Evolutionary conservation across 2,888 invertebrate species (phyloP), one percentile per base, ranked within the genome.

Genomic region (Belgica antarctica): DNA sequence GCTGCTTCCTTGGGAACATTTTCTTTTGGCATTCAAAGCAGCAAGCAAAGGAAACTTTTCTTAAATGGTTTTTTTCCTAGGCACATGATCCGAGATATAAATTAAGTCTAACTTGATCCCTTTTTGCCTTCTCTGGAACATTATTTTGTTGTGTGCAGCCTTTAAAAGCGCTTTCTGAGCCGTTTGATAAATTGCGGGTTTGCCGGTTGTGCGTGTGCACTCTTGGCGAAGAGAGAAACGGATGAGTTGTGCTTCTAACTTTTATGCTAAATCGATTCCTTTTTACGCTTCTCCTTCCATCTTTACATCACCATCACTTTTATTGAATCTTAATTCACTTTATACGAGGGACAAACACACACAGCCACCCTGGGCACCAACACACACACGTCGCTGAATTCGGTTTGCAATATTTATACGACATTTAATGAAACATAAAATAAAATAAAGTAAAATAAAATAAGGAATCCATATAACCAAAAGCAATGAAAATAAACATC

Each of bases 401-500:
- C 15, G n/a, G 3, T 31, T 10, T 41, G 12, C 41, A 41, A 7
- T 41, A 41, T 41, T 41, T 41, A 41, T 41, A 15, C 12, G 41
- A 41, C 15, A 41, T 41, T 41, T 41, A 41, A 41, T 41, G 41
- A 12, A 12, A 41, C 41, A 41, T 41, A 41, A 41, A 41, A 41
- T 12, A n/a, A n/a, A n/a, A n/a, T n/a, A n/a, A n/a, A n/a, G n/a
- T n/a, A n/a, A n/a, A n/a, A n/a, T n/a, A n/a, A n/a, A n/a, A n/a
- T n/a, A n/a, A n/a, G n/a, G 41, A 41, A 41, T 7, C 41, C 41
- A 41, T 41, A 41, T 41, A 41, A 41, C 7, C n/a, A 41, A 41
- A 41, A 41, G 41, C 41, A 41, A 41, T 41, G 41, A 41, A 41
- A 41, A 41, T 41, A 41, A 41, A 41, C 41, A 41, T n/a, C 12